These are phyloP conservation scores for Hirtodrosophila duncani DNA, from an alignment of 2,888 invertebrate genomes.

Conservation along the genomic window DNA sequence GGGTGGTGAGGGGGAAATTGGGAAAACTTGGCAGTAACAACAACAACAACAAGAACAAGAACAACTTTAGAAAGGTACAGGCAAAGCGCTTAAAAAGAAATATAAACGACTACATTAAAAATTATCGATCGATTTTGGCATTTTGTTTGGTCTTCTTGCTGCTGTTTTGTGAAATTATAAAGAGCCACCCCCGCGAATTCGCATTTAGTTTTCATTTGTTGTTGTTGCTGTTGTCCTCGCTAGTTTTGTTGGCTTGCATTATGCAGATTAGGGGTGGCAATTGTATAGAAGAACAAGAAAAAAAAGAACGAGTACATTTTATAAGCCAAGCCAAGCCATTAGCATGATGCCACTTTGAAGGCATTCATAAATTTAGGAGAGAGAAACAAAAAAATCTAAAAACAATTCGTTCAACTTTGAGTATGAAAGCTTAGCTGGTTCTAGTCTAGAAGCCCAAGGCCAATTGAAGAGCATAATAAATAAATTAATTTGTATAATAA, in stretches of 20 bases:
- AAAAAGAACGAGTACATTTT: too few relatives aligned
- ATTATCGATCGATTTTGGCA: slow-evolving; percentile 63
- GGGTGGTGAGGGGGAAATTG: background rate
- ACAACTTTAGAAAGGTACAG: slow-evolving; percentile 51
- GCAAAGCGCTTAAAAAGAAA: slow-evolving; percentile 62
- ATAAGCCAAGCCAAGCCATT: too few relatives aligned
- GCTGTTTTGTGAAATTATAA: background rate
- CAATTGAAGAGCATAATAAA: too few relatives aligned
- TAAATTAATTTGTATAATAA: too few relatives aligned
- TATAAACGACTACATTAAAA: slow-evolving; percentile 72
- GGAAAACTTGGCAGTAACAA: slow-evolving; percentile 23
- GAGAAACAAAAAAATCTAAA: too few relatives aligned
- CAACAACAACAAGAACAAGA: slow-evolving; percentile 7
- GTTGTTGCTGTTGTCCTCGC: background rate
- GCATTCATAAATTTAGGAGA: too few relatives aligned
- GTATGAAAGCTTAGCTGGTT: too few relatives aligned
- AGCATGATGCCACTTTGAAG: too few relatives aligned
- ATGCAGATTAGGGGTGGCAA: slow-evolving; percentile 4
- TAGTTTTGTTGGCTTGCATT: background rate
- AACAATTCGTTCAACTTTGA: too few relatives aligned
- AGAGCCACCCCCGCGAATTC: background rate
- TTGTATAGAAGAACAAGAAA: too few relatives aligned
- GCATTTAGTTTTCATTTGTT: slow-evolving; percentile 1
- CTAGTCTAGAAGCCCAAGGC: too few relatives aligned
- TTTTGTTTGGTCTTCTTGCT: slow-evolving; percentile 5